Conservation (phyloP, 2,113 vertebrate species). For the Petaurus breviceps region DNA sequence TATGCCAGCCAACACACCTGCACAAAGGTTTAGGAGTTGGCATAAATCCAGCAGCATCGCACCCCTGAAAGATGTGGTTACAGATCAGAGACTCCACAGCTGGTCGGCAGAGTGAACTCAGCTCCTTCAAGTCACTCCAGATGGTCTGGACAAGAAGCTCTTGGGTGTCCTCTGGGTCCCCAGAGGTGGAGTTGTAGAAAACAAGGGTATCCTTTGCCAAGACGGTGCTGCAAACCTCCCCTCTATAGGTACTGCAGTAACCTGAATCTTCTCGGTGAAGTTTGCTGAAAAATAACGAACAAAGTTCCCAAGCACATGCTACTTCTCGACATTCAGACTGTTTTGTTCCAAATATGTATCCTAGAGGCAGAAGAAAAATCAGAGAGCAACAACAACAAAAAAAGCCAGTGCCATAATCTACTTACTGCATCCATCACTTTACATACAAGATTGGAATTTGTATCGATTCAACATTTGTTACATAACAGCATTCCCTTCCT, state of each 20-base stretch:
- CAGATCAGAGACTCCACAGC: conserved; percentile 92
- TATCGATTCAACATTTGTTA: background rate
- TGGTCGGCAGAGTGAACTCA: conserved; percentile 88
- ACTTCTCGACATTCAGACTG: conserved; percentile 38
- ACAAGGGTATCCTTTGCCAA: conserved; percentile 88
- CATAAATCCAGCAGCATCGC: conserved; percentile 89
- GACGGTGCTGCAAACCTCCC: conserved; percentile 88
- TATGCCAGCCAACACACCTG: conserved; percentile 86
- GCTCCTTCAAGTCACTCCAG: conserved; percentile 89
- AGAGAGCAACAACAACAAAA: background rate
- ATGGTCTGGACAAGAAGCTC: conserved; percentile 91
- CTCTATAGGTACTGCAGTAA: conserved; percentile 94
- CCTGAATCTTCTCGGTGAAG: conserved; percentile 91
- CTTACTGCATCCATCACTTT: conserved; percentile 26
- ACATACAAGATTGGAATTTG: background rate
- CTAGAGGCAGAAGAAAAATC: conserved; percentile 29
- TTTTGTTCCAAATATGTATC: conserved; percentile 29
- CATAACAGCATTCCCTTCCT: background rate
- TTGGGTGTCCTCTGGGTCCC: conserved; percentile 92
- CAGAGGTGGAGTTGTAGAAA: conserved; percentile 94
- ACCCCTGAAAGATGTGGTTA: conserved; percentile 92
- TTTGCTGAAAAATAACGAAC: conserved; percentile 81
- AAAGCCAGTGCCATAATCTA: conserved; percentile 11
- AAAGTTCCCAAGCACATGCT: conserved; percentile 17
- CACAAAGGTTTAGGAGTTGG: conserved; percentile 93